These are phyloP conservation scores for Masticophis lateralis DNA, from an alignment of 2,797 vertebrate species.

Conservation along the genomic window DNA sequence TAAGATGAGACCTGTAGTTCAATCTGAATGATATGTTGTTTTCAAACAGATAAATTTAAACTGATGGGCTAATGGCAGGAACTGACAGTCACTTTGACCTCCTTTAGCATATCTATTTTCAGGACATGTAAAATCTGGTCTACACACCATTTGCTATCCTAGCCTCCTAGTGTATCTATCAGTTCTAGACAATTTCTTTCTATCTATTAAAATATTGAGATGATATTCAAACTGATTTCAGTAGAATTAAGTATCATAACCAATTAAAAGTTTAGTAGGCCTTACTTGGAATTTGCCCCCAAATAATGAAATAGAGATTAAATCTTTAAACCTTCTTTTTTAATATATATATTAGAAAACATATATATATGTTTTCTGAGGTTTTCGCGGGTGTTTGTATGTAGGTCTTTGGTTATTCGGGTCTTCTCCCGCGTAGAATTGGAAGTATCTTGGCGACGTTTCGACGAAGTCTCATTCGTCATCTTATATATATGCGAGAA, in stretches of 20 bases:
- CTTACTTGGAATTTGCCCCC: background rate
- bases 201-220: background rate
- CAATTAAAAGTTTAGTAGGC: background rate
- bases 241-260: background rate
- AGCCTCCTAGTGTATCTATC: slow-evolving; percentile 65
- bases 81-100: slow-evolving; percentile 74
- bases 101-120: slow-evolving; percentile 83
- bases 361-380: too few relatives aligned
- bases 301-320: background rate
- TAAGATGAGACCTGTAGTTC: slow-evolving; percentile 61
- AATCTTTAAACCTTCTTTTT: background rate
- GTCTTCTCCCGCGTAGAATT: too few relatives aligned
- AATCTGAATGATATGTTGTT: slow-evolving; percentile 68
- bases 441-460: too few relatives aligned
- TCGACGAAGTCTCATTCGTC: too few relatives aligned
- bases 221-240: background rate
- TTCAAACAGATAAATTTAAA: slow-evolving; percentile 58
- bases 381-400: too few relatives aligned
- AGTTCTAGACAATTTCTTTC: background rate
- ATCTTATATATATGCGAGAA: too few relatives aligned
- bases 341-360: too few relatives aligned
- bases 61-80: slow-evolving; percentile 79
- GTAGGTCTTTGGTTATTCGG: too few relatives aligned
- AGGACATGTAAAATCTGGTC: slow-evolving; percentile 90
- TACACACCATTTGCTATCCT: slow-evolving; percentile 67